Base-by-base conservation (phyloP, 2,797 vertebrate species). In the Myripristis jacobus region DNA sequence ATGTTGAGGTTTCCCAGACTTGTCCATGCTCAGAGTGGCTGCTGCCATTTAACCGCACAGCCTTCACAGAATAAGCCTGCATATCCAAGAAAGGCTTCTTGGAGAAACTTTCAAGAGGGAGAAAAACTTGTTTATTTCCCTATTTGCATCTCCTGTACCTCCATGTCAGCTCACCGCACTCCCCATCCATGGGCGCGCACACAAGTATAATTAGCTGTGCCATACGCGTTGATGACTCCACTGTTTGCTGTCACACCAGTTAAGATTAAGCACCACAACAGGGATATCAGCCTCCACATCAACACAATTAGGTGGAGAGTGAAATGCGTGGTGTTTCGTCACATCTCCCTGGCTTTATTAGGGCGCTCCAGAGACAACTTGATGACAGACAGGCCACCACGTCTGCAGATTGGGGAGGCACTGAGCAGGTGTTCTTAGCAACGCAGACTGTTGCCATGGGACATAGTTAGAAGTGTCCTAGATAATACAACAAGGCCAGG, bases 271-370 rank as follows among this genome's bases (percentile, higher is more conserved):
- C 75, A 76, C 79, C 80, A 73, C 64, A 70, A 70, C 79, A 59
- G 76, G 54, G 57, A 83, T 74, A 87, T 82, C 83, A 70, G 68
- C 69, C 73, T 80, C 69, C 43, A 34, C 74, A 83, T 89, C 75
- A 81, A 85, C 85, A 83, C 84, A 91, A 87, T 87, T 85, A 87
- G 80, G 86, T 59, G 63, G 72, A 52, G 88, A 86, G 81, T 73
- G 77, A 92, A 86, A 89, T 54, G 80, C 18, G 74, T 80, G 79
- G 81, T 84, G 62, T 77, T 72, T 77, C 57, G 59, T 75, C 82
- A 83, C 78, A 70, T 79, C 69, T 80, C 80, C 69, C 66, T 13
- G 16, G 81, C 77, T 85, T 89, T 80, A 86, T 81, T 81, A 83
- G 72, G 71, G 55, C 69, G 34, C 75, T 58, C 63, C 71, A 70